phyloP scores from a whole-genome alignment of 2,797 vertebrate species.

The Antrozous pallidus region DNA sequence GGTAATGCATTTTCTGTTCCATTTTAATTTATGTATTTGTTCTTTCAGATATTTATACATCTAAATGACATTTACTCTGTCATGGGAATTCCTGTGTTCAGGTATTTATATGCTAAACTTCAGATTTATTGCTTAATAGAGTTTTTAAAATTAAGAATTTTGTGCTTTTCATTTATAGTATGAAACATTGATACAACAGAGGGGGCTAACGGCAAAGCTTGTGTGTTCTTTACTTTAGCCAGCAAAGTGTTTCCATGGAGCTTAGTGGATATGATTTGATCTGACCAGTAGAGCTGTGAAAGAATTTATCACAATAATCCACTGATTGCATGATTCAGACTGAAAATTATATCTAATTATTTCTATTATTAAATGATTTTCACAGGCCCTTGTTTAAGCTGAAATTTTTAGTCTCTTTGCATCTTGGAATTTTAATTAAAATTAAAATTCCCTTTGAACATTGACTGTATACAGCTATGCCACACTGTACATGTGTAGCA shows the following conservation, averaged over 20 bases:
- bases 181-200: neutral
- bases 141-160: conserved; percentile 27
- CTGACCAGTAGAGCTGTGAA: neutral
- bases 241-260: neutral
- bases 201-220: neutral
- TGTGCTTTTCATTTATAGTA: neutral
- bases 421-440: conserved; percentile 32
- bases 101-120: conserved; percentile 79
- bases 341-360: conserved; percentile 23
- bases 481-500: neutral
- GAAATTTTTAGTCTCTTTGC: neutral
- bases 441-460: neutral
- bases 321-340: neutral
- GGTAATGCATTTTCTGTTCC: neutral
- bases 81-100: conserved; percentile 91
- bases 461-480: neutral
- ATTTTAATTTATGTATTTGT: conserved; percentile 1
- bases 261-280: neutral
- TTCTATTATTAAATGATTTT: conserved; percentile 36
- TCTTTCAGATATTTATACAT: conserved; percentile 88
- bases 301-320: neutral
- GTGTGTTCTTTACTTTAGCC: neutral
- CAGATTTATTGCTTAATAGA: neutral
- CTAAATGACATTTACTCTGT: conserved; percentile 89
- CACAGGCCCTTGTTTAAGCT: neutral